These are phyloP conservation scores for Hemithea aestivaria DNA, from an alignment of 2,888 invertebrate genomes.

Conservation along the genomic window DNA sequence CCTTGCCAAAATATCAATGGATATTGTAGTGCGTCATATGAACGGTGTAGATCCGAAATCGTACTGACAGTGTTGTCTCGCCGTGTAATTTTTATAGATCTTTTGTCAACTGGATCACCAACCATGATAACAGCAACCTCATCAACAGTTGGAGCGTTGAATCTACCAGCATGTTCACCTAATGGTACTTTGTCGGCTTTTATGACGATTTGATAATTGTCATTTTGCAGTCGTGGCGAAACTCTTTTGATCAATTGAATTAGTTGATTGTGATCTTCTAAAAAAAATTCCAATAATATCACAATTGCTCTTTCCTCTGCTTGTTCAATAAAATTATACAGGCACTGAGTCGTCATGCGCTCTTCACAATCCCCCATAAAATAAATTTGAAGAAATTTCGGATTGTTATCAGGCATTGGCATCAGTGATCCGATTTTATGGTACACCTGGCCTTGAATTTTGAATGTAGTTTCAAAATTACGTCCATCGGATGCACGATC, in stretches of 20 bases:
- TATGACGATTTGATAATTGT: too few species aligned
- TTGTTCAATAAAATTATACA: constrained; percentile 17
- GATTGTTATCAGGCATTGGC: constrained; percentile 31
- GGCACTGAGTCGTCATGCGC: too few species aligned
- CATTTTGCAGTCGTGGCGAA: too few species aligned
- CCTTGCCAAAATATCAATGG: constrained; percentile 24
- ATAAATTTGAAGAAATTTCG: constrained; percentile 38
- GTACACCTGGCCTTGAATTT: constrained; percentile 27
- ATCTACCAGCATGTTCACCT: too few species aligned
- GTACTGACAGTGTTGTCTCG: background rate
- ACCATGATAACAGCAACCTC: constrained; percentile 1
- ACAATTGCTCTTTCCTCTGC: too few species aligned
- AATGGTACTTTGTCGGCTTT: too few species aligned
- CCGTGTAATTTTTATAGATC: background rate
- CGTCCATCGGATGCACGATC: constrained; percentile 2
- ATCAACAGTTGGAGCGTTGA: background rate
- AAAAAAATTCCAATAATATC: too few species aligned
- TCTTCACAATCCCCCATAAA: constrained; percentile 25
- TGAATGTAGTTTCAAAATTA: constrained; percentile 29
- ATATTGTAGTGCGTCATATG: constrained; percentile 28
- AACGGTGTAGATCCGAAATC: constrained; percentile 9
- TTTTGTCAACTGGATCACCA: background rate
- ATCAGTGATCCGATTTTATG: constrained; percentile 30
- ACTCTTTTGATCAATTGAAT: too few species aligned
- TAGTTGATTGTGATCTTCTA: too few species aligned